phyloP scores from a whole-genome alignment of 2,797 vertebrate species.

The Pseudochirops corinnae region DNA sequence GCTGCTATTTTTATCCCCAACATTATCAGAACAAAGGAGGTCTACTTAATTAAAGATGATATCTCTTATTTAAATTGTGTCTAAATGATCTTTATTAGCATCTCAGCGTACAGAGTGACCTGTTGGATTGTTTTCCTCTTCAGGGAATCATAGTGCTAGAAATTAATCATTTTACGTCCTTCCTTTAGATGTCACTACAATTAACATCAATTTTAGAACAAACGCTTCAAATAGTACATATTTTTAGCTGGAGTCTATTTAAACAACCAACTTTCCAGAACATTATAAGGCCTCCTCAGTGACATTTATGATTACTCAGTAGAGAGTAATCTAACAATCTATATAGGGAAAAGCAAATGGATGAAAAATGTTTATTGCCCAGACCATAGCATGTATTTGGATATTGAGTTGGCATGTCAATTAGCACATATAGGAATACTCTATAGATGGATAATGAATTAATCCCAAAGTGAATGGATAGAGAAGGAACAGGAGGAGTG shows the following conservation, averaged over 20 bases:
- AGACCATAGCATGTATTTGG: not conserved
- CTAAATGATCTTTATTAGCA: not conserved
- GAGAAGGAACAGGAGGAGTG: not conserved
- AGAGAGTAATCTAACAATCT: not conserved
- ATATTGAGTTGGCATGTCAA: not conserved
- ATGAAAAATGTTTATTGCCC: not conserved
- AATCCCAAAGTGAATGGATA: not conserved
- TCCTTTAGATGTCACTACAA: conserved; percentile 56
- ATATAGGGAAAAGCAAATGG: not conserved
- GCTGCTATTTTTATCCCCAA: conserved; percentile 69
- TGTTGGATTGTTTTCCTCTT: conserved; percentile 73
- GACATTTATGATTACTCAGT: not conserved
- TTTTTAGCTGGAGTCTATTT: not conserved
- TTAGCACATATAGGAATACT: not conserved
- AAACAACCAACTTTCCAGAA: not conserved
- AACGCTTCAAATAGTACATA: not conserved
- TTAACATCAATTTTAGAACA: conserved; percentile 31
- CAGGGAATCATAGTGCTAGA: conserved; percentile 65
- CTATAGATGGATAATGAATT: not conserved
- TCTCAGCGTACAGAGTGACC: conserved; percentile 55
- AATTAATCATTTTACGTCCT: conserved; percentile 75
- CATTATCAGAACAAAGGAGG: conserved; percentile 49
- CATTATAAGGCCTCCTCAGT: not conserved
- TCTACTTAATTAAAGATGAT: conserved; percentile 54
- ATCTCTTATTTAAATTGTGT: not conserved